Conservation (phyloP, 2,888 invertebrate species). For the Anoplius nigerrimus region DNA sequence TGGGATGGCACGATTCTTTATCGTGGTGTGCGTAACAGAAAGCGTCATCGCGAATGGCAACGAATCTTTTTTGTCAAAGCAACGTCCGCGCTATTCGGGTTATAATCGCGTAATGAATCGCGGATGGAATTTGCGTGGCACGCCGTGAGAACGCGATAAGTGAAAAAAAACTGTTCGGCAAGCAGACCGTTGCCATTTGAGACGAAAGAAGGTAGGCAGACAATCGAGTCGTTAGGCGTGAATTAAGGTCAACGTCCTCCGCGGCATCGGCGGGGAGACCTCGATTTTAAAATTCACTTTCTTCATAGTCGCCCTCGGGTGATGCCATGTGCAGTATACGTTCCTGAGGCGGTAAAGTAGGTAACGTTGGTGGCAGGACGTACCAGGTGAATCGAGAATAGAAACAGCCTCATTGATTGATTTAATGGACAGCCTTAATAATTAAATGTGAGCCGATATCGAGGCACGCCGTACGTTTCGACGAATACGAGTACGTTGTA, state of each 20-base stretch:
- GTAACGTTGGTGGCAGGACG: too few relatives aligned
- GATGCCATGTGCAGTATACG: slow-evolving; percentile 29
- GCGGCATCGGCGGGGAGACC: slow-evolving; percentile 42
- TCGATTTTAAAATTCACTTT: slow-evolving; percentile 56
- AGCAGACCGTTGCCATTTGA: slow-evolving; percentile 20
- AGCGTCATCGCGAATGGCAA: too few relatives aligned
- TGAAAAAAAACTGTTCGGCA: slow-evolving; percentile 27
- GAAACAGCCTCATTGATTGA: background rate
- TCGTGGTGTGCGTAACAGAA: too few relatives aligned
- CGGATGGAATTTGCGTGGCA: slow-evolving; percentile 9
- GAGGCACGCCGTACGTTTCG: too few relatives aligned
- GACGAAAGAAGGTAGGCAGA: slow-evolving; percentile 40
- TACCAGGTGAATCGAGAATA: background rate
- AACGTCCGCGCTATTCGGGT: too few relatives aligned
- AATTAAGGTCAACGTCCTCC: slow-evolving; percentile 52
- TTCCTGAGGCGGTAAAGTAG: slow-evolving; percentile 15
- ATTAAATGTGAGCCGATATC: too few relatives aligned
- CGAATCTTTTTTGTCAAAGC: too few relatives aligned
- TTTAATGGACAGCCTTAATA: background rate
- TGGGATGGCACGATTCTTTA: too few relatives aligned
- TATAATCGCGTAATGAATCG: too few relatives aligned
- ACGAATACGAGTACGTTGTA: too few relatives aligned
- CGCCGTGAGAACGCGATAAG: slow-evolving; percentile 40
- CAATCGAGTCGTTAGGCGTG: slow-evolving; percentile 40
- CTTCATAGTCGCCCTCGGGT: slow-evolving; percentile 39